Percentiles rank a stretch among this genome's conserved stretches.
phyloP scores from a whole-genome alignment of 2,113 vertebrate genomes.

The Epinephelus lanceolatus region DNA sequence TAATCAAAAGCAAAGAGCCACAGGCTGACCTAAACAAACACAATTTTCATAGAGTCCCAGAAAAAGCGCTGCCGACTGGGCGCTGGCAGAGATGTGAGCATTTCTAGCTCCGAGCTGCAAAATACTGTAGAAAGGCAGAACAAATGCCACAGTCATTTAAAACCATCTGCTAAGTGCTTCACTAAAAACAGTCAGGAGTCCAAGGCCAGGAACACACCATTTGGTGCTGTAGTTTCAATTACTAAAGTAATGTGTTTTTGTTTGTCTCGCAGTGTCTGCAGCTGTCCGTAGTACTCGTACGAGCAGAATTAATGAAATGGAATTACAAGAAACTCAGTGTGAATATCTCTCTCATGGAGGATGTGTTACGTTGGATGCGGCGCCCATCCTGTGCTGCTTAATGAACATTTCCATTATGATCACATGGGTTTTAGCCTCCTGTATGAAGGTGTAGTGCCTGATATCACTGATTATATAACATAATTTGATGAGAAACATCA shows the following conservation, averaged over 20 bases:
- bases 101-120: slow-evolving; percentile 35
- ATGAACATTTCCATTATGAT: slow-evolving; percentile 34
- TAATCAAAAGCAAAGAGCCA: slow-evolving; percentile 57
- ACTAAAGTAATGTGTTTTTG: slow-evolving; percentile 74
- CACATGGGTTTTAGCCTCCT: not conserved
- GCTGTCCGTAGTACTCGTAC: slow-evolving; percentile 70
- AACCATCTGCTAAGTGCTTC: slow-evolving; percentile 84
- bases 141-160: slow-evolving; percentile 77
- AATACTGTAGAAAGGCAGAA: slow-evolving; percentile 63
- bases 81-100: slow-evolving; percentile 18
- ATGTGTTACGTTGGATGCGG: not conserved
- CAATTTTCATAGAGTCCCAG: slow-evolving; percentile 23
- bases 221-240: slow-evolving; percentile 76
- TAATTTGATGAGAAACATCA: not conserved
- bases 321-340: slow-evolving; percentile 52
- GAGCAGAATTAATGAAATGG: slow-evolving; percentile 76
- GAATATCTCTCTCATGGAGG: slow-evolving; percentile 49
- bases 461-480: not conserved
- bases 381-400: slow-evolving; percentile 24
- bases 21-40: slow-evolving; percentile 64
- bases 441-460: not conserved
- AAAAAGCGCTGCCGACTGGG: slow-evolving; percentile 21
- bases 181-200: slow-evolving; percentile 73
- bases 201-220: slow-evolving; percentile 72
- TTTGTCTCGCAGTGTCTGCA: slow-evolving; percentile 67